These are phyloP conservation scores for Spodoptera picta DNA, from an alignment of 2,888 invertebrate genomes.

Conservation along the genomic window DNA sequence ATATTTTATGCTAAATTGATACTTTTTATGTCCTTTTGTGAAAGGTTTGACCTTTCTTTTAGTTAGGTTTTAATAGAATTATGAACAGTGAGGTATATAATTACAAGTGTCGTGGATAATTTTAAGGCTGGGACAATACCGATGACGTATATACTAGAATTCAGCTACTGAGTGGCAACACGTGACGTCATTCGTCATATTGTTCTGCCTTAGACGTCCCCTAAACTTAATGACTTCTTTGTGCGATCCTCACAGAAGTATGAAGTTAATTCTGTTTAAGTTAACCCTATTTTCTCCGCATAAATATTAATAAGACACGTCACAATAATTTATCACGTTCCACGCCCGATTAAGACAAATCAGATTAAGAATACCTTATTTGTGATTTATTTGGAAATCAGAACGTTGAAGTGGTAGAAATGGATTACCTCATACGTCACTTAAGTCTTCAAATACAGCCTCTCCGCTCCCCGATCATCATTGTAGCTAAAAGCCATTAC, in stretches of 20 bases:
- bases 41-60: neutral
- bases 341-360: slow-evolving; percentile 12
- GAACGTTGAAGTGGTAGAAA: neutral
- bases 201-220: slow-evolving; percentile 1
- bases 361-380: slow-evolving; percentile 14
- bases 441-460: too few relatives aligned
- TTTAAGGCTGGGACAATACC: neutral
- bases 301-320: slow-evolving; percentile 40
- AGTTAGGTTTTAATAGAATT: neutral
- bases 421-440: too few relatives aligned
- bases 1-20: too few relatives aligned
- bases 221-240: slow-evolving; percentile 10
- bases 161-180: neutral
- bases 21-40: neutral
- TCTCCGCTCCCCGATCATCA: too few relatives aligned
- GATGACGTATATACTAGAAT: slow-evolving; percentile 8
- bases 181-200: slow-evolving; percentile 20
- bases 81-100: neutral
- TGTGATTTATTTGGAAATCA: slow-evolving; percentile 6
- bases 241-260: slow-evolving; percentile 4
- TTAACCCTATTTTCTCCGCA: slow-evolving; percentile 14
- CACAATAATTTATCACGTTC: slow-evolving; percentile 35
- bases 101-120: neutral
- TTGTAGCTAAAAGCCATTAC: too few relatives aligned
- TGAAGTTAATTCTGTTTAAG: slow-evolving; percentile 17